These are phyloP conservation scores for Ptiloglossa arizonensis DNA, from an alignment of 1,140 invertebrate genomes.

Conservation along the genomic window DNA sequence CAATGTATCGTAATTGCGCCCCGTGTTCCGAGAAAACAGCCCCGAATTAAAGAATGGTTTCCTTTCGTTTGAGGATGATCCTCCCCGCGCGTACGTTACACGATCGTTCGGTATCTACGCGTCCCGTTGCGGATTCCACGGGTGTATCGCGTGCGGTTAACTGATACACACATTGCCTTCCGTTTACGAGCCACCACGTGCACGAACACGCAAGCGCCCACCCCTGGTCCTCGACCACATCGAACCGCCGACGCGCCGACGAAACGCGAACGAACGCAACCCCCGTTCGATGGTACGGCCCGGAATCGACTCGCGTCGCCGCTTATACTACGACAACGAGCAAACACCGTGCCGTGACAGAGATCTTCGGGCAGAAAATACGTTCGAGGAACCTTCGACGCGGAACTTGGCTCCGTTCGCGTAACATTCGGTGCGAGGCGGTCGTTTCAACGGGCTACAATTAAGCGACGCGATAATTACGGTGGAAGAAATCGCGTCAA, in stretches of 20 bases:
- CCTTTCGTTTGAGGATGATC: too few relatives aligned
- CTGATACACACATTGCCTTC: conserved; percentile 48
- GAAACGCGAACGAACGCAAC: background rate
- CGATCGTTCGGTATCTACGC: background rate
- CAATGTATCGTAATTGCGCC: too few relatives aligned
- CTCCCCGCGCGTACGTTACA: too few relatives aligned
- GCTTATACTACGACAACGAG: conserved; percentile 44
- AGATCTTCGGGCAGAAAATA: background rate
- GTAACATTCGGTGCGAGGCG: background rate
- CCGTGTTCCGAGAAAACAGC: too few relatives aligned
- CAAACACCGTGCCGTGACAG: background rate
- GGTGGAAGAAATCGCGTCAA: background rate
- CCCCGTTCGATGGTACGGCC: conserved; percentile 42
- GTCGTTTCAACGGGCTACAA: background rate
- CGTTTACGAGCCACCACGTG: conserved; percentile 31
- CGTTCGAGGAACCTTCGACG: background rate
- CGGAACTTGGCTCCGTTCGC: too few relatives aligned
- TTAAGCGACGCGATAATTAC: conserved; percentile 17
- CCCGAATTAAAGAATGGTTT: too few relatives aligned
- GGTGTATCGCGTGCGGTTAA: conserved; percentile 52
- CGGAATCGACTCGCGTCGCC: conserved; percentile 63
- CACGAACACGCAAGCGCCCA: background rate
- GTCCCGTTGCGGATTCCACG: conserved; percentile 1
- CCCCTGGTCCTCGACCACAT: background rate
- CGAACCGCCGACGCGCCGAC: background rate